phyloP scores from a whole-genome alignment of 2,113 vertebrate genomes.

The Cinclus mexicanus region DNA sequence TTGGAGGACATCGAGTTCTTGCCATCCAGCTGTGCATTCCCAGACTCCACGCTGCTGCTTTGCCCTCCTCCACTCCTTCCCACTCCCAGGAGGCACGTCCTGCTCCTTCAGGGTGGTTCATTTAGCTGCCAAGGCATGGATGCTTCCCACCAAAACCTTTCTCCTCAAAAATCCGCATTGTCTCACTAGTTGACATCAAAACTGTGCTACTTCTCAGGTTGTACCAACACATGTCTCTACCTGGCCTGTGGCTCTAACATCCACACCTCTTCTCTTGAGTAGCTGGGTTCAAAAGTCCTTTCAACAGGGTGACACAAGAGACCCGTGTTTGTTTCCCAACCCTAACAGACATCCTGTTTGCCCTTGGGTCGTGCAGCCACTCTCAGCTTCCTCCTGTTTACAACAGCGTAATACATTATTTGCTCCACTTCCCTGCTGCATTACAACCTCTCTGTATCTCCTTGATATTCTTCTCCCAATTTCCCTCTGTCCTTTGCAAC shows the following conservation, averaged over 20 bases:
- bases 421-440: background rate
- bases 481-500: background rate
- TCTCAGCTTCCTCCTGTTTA: constrained; percentile 12
- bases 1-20: background rate
- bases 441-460: background rate
- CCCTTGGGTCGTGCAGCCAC: background rate
- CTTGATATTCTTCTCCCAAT: background rate
- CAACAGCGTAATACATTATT: background rate
- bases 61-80: background rate
- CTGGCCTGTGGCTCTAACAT: background rate
- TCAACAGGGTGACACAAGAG: background rate
- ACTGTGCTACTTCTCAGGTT: background rate
- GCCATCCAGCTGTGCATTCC: background rate
- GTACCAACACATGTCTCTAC: background rate
- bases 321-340: background rate
- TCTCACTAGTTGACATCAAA: background rate
- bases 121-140: background rate
- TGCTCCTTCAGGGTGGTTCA: background rate
- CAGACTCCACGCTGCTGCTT: rapidly evolving
- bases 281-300: background rate
- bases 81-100: background rate
- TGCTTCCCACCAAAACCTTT: background rate
- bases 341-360: constrained; percentile 49
- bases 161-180: background rate
- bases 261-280: background rate